These are phyloP conservation scores for Hirundichthys speculiger DNA, from an alignment of 2,113 vertebrate genomes.

Conservation along the genomic window DNA sequence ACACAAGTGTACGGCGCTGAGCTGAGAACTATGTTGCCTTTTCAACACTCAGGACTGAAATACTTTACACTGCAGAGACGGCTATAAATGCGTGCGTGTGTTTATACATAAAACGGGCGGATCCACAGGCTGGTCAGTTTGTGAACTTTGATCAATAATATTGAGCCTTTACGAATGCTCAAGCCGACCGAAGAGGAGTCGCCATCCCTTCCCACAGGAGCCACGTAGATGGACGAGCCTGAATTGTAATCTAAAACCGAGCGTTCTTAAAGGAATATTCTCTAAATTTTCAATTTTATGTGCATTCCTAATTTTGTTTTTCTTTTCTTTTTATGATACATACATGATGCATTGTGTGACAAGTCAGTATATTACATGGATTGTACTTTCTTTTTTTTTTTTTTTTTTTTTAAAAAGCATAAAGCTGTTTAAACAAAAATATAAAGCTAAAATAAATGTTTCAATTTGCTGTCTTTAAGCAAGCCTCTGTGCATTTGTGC, in stretches of 20 bases:
- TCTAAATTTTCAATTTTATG: conserved; percentile 70
- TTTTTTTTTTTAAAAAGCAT: conserved; percentile 74
- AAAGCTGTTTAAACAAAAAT: conserved; percentile 69
- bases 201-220: conserved; percentile 35
- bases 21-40: conserved; percentile 78
- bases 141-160: conserved; percentile 72
- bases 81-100: conserved; percentile 11
- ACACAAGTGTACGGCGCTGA: conserved; percentile 63
- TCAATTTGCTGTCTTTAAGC: conserved; percentile 64
- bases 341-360: conserved; percentile 42
- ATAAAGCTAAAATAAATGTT: conserved; percentile 75
- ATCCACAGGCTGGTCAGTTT: conserved; percentile 75
- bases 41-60: conserved; percentile 82
- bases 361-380: conserved; percentile 71
- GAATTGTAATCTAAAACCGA: conserved; percentile 57
- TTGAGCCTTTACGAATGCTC: conserved; percentile 63
- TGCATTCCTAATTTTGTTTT: conserved; percentile 72
- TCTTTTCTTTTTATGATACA: conserved; percentile 20
- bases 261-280: conserved; percentile 49
- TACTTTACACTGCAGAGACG: conserved; percentile 81
- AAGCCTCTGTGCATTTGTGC: background rate
- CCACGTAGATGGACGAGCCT: conserved; percentile 48
- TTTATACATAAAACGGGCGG: conserved; percentile 57
- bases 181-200: conserved; percentile 61
- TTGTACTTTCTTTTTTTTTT: conserved; percentile 78